Evolutionary conservation across 1,140 invertebrate species (phyloP).

Genomic region (Mamestra configurata): DNA sequence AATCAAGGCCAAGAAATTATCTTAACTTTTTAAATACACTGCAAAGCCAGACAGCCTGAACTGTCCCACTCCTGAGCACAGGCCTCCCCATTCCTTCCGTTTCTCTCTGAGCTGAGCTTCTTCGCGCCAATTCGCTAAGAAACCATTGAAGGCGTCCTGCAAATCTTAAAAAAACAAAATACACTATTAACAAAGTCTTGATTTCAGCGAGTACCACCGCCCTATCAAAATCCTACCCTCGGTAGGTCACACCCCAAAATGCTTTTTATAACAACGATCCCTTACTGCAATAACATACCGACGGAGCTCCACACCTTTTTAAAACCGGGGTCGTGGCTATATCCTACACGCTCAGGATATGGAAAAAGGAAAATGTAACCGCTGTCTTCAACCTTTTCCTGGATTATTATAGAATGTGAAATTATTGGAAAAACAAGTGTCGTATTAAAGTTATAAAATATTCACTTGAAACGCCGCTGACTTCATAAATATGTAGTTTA

Average conservation of each 20-base stretch:
- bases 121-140: too few relatives aligned
- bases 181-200: too few relatives aligned
- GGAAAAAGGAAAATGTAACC: not conserved
- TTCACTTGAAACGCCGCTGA: not conserved
- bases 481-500: constrained; percentile 29
- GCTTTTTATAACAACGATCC: not conserved
- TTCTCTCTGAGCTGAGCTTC: too few relatives aligned
- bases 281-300: constrained; percentile 12
- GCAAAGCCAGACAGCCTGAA: too few relatives aligned
- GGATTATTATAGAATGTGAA: constrained; percentile 6
- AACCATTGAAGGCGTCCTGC: too few relatives aligned
- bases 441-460: not conserved
- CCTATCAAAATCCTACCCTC: too few relatives aligned
- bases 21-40: too few relatives aligned
- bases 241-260: not conserved
- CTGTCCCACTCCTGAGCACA: too few relatives aligned
- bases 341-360: not conserved
- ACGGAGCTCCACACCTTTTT: not conserved
- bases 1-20: too few relatives aligned
- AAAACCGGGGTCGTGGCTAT: not conserved
- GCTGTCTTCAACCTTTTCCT: constrained; percentile 1
- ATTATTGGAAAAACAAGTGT: not conserved
- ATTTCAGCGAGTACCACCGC: too few relatives aligned
- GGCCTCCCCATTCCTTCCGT: too few relatives aligned
- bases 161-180: too few relatives aligned